Conservation (phyloP, 1,140 invertebrate species). For the Lerema accius region DNA sequence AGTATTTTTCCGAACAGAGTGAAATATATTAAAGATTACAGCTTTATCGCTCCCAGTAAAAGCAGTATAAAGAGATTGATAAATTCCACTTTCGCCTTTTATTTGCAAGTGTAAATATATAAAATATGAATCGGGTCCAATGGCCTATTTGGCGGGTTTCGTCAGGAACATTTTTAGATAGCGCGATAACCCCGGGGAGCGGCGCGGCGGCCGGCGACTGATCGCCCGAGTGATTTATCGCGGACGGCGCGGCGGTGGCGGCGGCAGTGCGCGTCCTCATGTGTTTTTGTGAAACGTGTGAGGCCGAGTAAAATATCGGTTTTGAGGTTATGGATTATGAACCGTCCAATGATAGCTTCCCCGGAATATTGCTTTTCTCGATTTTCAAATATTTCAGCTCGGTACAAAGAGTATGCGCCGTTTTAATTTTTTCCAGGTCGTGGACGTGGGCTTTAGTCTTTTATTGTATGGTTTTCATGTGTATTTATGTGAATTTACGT, state of each 20-base stretch:
- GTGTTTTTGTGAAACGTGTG: conserved; percentile 15
- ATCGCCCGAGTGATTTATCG: conserved; percentile 23
- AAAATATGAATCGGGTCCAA: conserved; percentile 28
- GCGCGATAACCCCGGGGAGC: conserved; percentile 30
- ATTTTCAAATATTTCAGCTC: neutral
- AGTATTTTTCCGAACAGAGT: no score
- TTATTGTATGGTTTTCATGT: no score
- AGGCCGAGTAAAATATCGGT: neutral
- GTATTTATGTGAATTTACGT: no score
- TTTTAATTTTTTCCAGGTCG: neutral
- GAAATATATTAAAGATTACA: no score
- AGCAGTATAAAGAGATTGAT: no score
- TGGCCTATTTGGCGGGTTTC: conserved; percentile 33
- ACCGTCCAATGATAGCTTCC: neutral
- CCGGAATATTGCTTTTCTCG: neutral
- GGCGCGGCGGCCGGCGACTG: conserved; percentile 18
- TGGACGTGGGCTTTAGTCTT: neutral
- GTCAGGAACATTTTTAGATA: conserved; percentile 27
- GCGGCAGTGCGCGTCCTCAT: neutral
- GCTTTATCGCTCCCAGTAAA: no score
- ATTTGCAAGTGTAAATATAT: conserved; percentile 7
- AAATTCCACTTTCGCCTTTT: neutral
- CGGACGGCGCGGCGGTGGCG: neutral
- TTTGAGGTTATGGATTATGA: neutral
- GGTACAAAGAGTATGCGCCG: no score